These are phyloP conservation scores for Sandelia bainsii DNA, from an alignment of 2,797 vertebrate species.

Conservation along the genomic window DNA sequence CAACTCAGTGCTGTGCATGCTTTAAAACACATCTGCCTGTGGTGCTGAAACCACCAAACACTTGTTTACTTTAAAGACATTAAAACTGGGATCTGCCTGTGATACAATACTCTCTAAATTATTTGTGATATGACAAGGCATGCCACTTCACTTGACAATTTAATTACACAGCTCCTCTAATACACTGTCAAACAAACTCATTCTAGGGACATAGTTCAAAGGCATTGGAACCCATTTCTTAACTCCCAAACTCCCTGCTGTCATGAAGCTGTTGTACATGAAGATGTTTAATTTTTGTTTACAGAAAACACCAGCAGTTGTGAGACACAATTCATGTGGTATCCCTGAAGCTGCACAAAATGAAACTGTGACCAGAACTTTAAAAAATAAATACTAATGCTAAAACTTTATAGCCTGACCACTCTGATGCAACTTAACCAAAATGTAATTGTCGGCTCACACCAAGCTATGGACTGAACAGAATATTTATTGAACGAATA, in stretches of 20 bases:
- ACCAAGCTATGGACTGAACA: not conserved
- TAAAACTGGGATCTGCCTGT: slow-evolving; percentile 18
- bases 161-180: slow-evolving; percentile 12
- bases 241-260: not conserved
- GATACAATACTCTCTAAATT: slow-evolving; percentile 3
- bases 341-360: not conserved
- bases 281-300: not conserved
- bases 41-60: slow-evolving; percentile 40
- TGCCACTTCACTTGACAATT: not conserved
- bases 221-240: not conserved
- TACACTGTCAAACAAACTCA: not conserved
- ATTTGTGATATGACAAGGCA: slow-evolving; percentile 8
- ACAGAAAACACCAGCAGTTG: not conserved
- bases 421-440: slow-evolving; percentile 18
- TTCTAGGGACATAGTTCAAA: not conserved
- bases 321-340: not conserved
- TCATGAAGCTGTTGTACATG: not conserved
- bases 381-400: not conserved
- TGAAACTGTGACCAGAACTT: not conserved
- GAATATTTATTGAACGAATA: slow-evolving; percentile 19
- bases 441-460: slow-evolving; percentile 4
- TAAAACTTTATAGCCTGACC: not conserved
- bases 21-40: slow-evolving; percentile 56
- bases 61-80: slow-evolving; percentile 16
- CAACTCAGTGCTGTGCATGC: slow-evolving; percentile 42